phyloP scores from a whole-genome alignment of 2,113 vertebrate species.

The Macaca mulatta region DNA sequence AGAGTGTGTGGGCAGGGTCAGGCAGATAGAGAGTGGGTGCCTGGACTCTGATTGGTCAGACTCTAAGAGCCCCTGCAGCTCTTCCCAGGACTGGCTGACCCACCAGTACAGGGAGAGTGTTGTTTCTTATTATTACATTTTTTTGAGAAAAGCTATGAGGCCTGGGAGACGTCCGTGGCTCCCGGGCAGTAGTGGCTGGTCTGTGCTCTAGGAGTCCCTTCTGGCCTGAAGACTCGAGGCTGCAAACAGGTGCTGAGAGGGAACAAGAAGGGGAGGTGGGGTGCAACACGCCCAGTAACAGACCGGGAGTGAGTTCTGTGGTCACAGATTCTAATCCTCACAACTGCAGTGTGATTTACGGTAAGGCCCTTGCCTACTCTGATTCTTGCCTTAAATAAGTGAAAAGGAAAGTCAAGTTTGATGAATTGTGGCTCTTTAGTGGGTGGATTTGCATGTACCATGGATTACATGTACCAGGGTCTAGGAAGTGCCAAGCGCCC shows the following conservation, averaged over 20 bases:
- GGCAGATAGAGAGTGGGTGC: accelerated
- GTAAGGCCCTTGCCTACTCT: neutral
- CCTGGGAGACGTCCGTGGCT: neutral
- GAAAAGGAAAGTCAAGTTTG: neutral
- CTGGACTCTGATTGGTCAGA: neutral
- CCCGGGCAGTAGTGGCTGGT: neutral
- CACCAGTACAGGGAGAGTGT: neutral
- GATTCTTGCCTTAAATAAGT: neutral
- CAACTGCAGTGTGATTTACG: neutral
- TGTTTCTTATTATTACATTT: neutral
- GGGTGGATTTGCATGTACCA: neutral
- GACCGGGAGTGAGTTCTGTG: neutral
- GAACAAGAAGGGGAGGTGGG: neutral
- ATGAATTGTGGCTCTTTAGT: neutral
- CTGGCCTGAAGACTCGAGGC: neutral
- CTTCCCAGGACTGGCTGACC: neutral
- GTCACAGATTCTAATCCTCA: neutral
- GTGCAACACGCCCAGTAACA: neutral
- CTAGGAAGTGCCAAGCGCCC: neutral
- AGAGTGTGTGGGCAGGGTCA: neutral
- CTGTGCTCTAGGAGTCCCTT: neutral
- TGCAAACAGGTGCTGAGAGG: neutral
- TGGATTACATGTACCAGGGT: neutral
- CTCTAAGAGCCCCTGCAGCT: neutral
- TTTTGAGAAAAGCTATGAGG: neutral